A percentile compares a stretch with the other conserved stretches of the same genome.
Conservation (phyloP, 2,888 invertebrate species). For the Stenotaenia linearis region DNA sequence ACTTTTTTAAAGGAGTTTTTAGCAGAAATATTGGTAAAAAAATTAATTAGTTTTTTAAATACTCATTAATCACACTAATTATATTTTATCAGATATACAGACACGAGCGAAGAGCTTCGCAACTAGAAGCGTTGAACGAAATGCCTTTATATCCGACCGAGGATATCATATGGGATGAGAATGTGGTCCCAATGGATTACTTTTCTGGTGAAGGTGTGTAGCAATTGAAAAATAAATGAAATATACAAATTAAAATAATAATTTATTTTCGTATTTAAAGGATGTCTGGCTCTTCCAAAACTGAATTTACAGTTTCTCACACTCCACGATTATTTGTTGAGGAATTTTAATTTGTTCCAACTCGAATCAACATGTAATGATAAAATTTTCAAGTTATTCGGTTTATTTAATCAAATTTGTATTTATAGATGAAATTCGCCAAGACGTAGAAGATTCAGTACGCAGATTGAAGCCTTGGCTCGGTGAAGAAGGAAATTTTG, state of each 20-base stretch:
- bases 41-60: neutral
- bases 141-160: conserved; percentile 99
- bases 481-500: conserved; percentile 75
- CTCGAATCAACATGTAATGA: conserved; percentile 92
- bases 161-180: conserved; percentile 97
- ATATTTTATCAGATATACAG: conserved; percentile 43
- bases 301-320: conserved; percentile 97
- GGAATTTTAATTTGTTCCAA: conserved; percentile 96
- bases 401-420: neutral
- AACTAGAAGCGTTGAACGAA: conserved; percentile 88
- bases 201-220: conserved; percentile 77
- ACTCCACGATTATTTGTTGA: conserved; percentile 90
- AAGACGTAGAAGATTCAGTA: conserved; percentile 96
- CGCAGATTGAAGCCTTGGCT: conserved; percentile 92
- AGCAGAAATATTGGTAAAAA: conserved; percentile 43
- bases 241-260: neutral
- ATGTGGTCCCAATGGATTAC: conserved; percentile 95
- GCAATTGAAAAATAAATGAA: neutral
- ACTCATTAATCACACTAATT: neutral
- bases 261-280: conserved; percentile 27
- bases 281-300: conserved; percentile 91
- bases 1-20: conserved; percentile 61
- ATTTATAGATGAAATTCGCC: conserved; percentile 82
- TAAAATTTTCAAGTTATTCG: neutral
- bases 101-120: conserved; percentile 83